Percentiles rank a stretch among this genome's conserved stretches.
These are phyloP conservation scores for Paramacrobiotus metropolitanus DNA, from an alignment of 1,140 invertebrate species.

Conservation along the genomic window DNA sequence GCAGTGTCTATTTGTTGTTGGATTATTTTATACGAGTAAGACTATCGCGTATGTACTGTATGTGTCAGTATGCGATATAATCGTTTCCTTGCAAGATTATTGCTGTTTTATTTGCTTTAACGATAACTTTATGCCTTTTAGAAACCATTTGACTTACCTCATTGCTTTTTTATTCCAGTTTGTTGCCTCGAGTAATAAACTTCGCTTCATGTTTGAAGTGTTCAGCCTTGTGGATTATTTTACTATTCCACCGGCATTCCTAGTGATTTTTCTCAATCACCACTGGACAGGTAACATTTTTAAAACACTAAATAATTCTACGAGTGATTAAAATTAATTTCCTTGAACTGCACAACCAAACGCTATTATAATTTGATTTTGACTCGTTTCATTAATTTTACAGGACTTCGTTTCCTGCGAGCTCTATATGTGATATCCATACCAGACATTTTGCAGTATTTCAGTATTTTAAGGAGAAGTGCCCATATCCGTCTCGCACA, in stretches of 20 bases:
- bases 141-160: background rate
- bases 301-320: background rate
- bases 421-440: background rate
- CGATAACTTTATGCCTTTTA: background rate
- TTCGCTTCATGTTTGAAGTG: background rate
- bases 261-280: background rate
- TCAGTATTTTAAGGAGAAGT: background rate
- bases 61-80: too few relatives aligned
- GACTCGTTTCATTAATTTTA: background rate
- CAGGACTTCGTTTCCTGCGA: background rate
- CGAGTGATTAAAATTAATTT: background rate
- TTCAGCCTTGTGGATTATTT: background rate
- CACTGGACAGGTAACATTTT: background rate
- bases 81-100: too few relatives aligned
- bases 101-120: too few relatives aligned
- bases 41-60: too few relatives aligned
- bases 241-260: background rate
- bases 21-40: background rate
- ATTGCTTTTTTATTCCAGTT: background rate
- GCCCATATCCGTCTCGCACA: background rate
- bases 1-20: background rate
- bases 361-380: too few relatives aligned
- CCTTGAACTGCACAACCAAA: too few relatives aligned
- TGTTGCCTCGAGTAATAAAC: background rate
- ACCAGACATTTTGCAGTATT: conserved; percentile 1